Conservation (phyloP, 1,140 invertebrate species). For the Pectinophora gossypiella region DNA sequence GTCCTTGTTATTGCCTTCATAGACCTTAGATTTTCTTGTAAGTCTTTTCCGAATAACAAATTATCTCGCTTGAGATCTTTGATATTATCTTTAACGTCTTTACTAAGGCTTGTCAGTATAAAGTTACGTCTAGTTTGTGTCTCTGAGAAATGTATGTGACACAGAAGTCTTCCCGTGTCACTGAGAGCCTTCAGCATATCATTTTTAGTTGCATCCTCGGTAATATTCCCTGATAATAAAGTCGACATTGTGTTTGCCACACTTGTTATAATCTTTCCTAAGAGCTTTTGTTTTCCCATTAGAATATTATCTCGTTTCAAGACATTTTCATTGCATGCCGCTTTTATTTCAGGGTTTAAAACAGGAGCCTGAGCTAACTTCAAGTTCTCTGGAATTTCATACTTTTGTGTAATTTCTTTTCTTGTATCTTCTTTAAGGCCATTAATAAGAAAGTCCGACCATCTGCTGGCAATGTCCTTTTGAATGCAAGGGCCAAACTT, state of each 20-base stretch:
- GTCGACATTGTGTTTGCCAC: neutral
- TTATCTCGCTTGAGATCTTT: neutral
- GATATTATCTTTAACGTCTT: no score
- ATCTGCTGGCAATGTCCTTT: no score
- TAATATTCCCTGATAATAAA: neutral
- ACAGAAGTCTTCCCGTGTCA: neutral
- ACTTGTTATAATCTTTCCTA: neutral
- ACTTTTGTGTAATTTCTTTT: no score
- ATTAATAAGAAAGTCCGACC: no score
- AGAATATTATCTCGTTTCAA: no score
- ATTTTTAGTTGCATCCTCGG: neutral
- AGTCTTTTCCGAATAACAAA: neutral
- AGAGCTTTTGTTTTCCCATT: no score
- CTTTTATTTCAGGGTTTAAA: no score
- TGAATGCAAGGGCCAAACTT: no score
- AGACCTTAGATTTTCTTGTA: conserved; percentile 2
- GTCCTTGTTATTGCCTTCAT: neutral
- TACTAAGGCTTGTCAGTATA: neutral
- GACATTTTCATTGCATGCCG: no score
- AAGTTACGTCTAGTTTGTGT: neutral
- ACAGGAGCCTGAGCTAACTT: no score
- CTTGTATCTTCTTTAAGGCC: no score
- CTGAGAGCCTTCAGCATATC: neutral
- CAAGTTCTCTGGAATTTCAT: no score
- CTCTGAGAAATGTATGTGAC: conserved; percentile 3